These are phyloP conservation scores for Phlogophora meticulosa DNA, from an alignment of 2,888 invertebrate species.

Conservation along the genomic window DNA sequence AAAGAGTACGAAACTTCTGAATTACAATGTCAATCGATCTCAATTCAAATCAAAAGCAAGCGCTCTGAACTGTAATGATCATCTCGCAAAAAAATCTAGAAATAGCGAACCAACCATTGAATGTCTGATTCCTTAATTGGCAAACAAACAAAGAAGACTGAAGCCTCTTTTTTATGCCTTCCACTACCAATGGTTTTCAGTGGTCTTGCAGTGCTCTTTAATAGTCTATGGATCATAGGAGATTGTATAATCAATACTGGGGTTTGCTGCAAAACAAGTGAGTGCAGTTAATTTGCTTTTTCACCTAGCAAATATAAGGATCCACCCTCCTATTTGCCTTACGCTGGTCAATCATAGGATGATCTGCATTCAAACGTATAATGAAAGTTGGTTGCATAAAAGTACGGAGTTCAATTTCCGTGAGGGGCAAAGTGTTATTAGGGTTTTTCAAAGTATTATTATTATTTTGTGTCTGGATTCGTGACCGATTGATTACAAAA, in stretches of 20 bases:
- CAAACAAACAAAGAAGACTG: conserved; percentile 9
- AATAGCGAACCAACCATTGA: neutral
- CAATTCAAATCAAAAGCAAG: no score
- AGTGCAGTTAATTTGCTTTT: neutral
- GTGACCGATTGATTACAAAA: no score
- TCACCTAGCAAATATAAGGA: conserved; percentile 18
- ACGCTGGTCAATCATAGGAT: neutral
- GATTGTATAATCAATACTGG: conserved; percentile 3
- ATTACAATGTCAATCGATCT: no score
- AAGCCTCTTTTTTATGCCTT: conserved; percentile 7
- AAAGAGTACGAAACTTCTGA: no score
- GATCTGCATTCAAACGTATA: neutral
- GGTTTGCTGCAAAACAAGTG: neutral
- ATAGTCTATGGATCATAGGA: neutral
- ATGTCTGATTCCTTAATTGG: conserved; percentile 27
- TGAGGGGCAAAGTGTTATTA: no score
- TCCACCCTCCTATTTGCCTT: no score
- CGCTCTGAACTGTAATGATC: neutral
- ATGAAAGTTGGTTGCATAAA: neutral
- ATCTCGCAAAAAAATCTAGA: neutral
- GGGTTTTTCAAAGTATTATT: no score
- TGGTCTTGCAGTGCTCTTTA: conserved; percentile 3
- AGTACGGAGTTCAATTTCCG: no score
- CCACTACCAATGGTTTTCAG: neutral
- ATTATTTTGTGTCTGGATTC: no score